These are phyloP conservation scores for Hydrolagus colliei DNA, from an alignment of 2,797 vertebrate species.

Conservation along the genomic window DNA sequence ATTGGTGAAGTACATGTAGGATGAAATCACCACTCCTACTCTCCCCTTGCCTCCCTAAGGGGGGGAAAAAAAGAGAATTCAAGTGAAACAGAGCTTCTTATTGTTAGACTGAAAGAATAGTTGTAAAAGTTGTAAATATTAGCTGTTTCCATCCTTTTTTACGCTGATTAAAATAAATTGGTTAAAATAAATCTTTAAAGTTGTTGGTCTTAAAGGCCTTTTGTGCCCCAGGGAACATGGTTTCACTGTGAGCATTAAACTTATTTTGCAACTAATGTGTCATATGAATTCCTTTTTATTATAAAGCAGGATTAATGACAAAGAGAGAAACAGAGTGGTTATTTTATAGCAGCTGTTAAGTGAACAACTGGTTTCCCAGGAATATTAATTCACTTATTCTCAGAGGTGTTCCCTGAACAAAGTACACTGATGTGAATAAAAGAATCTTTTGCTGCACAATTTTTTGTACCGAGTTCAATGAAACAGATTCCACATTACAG, in stretches of 20 bases:
- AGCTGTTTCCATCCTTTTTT: not conserved
- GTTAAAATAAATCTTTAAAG: not conserved
- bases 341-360: not conserved
- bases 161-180: too few relatives aligned
- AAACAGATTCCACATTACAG: not conserved
- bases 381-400: not conserved
- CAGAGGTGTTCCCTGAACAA: not conserved
- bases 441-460: too few relatives aligned
- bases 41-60: constrained; percentile 83
- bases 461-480: too few relatives aligned
- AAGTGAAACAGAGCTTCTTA: not conserved
- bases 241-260: not conserved
- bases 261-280: not conserved
- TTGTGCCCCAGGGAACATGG: not conserved
- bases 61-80: not conserved
- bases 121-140: not conserved
- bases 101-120: not conserved
- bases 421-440: too few relatives aligned
- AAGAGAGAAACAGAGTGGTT: not conserved
- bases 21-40: constrained; percentile 86
- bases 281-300: not conserved
- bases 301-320: not conserved
- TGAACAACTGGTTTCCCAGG: not conserved
- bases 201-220: not conserved
- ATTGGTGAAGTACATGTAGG: constrained; percentile 88